These are phyloP conservation scores for Penaeus japonicus DNA, from an alignment of 1,140 invertebrate species.

Conservation along the genomic window DNA sequence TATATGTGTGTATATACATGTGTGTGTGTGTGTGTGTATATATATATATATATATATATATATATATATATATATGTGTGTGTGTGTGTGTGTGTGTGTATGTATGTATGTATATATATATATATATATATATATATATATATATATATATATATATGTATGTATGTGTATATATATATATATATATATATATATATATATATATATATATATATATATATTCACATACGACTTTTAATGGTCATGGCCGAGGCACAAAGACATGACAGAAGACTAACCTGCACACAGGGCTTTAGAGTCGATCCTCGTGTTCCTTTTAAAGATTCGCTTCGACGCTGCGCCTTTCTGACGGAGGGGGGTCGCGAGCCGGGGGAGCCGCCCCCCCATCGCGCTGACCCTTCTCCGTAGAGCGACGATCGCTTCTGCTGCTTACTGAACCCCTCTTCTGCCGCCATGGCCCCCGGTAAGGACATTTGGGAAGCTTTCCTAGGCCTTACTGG, in stretches of 20 bases:
- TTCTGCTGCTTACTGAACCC: slow-evolving; percentile 28
- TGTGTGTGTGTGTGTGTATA: too few species aligned
- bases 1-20: too few species aligned
- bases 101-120: too few species aligned
- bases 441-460: slow-evolving; percentile 41
- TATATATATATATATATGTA: too few species aligned
- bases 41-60: too few species aligned
- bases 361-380: background rate
- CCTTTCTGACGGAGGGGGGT: background rate
- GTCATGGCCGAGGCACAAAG: background rate
- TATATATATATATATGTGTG: too few species aligned
- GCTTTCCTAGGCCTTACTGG: slow-evolving; percentile 36
- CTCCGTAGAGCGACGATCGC: slow-evolving; percentile 19
- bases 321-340: slow-evolving; percentile 18
- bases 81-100: too few species aligned
- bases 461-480: slow-evolving; percentile 43
- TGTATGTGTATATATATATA: too few species aligned
- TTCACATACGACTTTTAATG: background rate
- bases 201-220: too few species aligned
- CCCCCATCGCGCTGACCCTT: background rate
- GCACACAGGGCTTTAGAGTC: background rate
- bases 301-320: background rate
- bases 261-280: slow-evolving; percentile 20
- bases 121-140: too few species aligned
- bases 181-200: too few species aligned